Conservation (phyloP, 2,888 invertebrate genomes). For the Limnephilus rhombicus region DNA sequence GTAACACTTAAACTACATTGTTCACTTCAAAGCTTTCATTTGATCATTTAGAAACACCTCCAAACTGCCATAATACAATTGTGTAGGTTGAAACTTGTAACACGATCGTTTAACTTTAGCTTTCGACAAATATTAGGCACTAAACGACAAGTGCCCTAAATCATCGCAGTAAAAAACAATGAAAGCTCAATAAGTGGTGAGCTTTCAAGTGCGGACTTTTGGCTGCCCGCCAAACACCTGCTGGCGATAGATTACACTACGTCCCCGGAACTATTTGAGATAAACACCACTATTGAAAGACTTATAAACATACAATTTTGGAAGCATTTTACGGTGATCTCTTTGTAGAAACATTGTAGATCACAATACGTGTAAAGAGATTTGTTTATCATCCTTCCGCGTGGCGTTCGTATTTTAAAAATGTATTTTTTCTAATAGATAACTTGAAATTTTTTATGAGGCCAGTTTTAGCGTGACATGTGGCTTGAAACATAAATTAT, state of each 20-base stretch:
- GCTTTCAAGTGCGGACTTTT: not conserved
- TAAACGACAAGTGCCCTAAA: conserved; percentile 8
- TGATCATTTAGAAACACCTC: not conserved
- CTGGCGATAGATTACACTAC: conserved; percentile 3
- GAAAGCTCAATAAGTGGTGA: conserved; percentile 33
- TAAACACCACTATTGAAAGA: not conserved
- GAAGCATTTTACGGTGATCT: not conserved
- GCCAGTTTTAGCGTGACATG: not conserved
- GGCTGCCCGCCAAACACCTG: conserved; percentile 36
- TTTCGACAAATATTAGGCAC: not conserved
- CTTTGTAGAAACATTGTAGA: not conserved
- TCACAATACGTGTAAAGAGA: not conserved
- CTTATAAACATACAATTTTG: not conserved
- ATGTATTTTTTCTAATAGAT: not conserved
- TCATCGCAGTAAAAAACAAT: not conserved
- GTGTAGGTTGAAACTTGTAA: not conserved
- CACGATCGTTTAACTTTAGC: not conserved
- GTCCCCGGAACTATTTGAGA: not conserved
- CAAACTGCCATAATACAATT: not conserved
- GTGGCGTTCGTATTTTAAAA: not conserved
- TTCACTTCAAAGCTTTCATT: not conserved
- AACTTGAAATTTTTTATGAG: not conserved
- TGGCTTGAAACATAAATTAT: not conserved
- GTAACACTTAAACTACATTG: not conserved
- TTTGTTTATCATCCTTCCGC: not conserved